A percentile compares a stretch with the other conserved stretches of the same genome.
phyloP scores from a whole-genome alignment of 2,888 invertebrate species.

The Malacosoma neustria region DNA sequence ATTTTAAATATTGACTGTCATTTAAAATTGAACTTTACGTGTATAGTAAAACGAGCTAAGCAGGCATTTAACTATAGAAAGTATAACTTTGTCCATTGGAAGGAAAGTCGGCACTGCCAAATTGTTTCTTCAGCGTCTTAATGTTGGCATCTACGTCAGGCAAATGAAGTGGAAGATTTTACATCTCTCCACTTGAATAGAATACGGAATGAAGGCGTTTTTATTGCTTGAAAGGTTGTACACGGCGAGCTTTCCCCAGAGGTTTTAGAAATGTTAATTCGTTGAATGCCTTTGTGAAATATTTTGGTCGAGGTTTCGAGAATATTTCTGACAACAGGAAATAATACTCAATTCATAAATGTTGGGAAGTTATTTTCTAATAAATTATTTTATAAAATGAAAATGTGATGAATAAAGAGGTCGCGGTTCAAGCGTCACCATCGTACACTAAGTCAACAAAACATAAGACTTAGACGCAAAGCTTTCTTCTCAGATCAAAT shows the following conservation, averaged over 20 bases:
- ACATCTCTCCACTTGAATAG: conserved; percentile 12
- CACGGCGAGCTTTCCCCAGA: background rate
- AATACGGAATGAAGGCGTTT: conserved; percentile 13
- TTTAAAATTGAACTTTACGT: background rate
- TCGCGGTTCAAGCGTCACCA: too few relatives aligned
- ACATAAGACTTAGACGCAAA: too few relatives aligned
- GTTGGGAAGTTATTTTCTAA: too few relatives aligned
- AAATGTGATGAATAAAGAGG: too few relatives aligned
- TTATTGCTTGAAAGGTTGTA: conserved; percentile 10
- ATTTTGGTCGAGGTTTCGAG: background rate
- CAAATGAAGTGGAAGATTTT: conserved; percentile 22
- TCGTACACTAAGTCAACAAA: too few relatives aligned
- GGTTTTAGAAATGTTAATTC: background rate
- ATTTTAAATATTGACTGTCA: background rate
- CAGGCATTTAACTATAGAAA: background rate
- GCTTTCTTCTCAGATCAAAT: too few relatives aligned
- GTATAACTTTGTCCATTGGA: conserved; percentile 3
- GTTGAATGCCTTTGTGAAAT: background rate
- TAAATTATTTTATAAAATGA: too few relatives aligned
- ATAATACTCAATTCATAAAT: too few relatives aligned
- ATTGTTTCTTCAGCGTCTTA: conserved; percentile 25
- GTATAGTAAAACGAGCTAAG: background rate
- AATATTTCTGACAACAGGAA: too few relatives aligned
- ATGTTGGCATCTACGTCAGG: conserved; percentile 16
- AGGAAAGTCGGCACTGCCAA: conserved; percentile 17